Base-by-base conservation (phyloP, 2,888 invertebrate genomes). In the Ligdia adustata region DNA sequence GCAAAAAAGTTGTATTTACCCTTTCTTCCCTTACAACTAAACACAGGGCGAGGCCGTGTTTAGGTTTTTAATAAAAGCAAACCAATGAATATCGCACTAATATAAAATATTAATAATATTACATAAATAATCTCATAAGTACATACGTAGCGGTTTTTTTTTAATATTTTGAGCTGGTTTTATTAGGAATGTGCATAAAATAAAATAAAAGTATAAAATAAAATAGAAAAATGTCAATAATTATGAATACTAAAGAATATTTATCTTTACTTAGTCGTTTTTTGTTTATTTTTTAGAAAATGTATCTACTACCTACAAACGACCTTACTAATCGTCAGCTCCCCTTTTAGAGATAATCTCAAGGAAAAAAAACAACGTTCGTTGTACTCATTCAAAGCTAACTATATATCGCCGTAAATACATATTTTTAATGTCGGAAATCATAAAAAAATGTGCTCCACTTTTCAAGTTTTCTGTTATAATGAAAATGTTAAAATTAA, bases 91-190 rank as follows among this genome's bases (percentile, higher is more conserved):
- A 9, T 27, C 38, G 32, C 39, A 34, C 28, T 33, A 11, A 6
- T 11, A 29, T 18, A 12, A 32, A 16, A 41, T 33, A 37, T 31
- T 34, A 7, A 40, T 24, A 20, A 39, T 34, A 18, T 9, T 34
- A 33, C 42, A 52, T 54, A 54, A 40, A 46, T 57, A 71, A 71
- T 70, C 69, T 76, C 69, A 57, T 73, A 74, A 75, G 66, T 79
- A 79, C 75, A 69, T 72, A 62, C 43, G 34, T 44, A 40, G 37
- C 42, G 39, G 40, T 46, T 46, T 52, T 39, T 38, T 15, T 50
- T 48, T 16, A 46, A 41, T 34, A 28, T 40, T 57, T 69, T 72
- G 65, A 70, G 68, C 66, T 48, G 51, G 54, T 15, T 18, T 18
- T 18, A 46, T 42, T 29, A 57, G 76, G 75, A 75, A 76, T 76